These are phyloP conservation scores for Chelonoidis abingdonii DNA, from an alignment of 2,113 vertebrate species.

Conservation along the genomic window DNA sequence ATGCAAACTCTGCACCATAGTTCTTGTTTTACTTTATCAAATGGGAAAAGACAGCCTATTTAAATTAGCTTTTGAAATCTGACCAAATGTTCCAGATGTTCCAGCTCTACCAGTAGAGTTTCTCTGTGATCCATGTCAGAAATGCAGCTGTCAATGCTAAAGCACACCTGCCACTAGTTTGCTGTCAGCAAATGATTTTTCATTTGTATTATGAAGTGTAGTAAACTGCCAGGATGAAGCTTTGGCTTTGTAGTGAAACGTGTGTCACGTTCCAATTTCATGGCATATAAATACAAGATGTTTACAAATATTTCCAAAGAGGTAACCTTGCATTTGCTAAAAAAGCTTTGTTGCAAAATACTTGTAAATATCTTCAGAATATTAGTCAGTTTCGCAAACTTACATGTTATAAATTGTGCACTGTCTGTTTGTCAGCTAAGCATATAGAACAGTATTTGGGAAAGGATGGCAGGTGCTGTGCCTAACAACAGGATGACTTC, in stretches of 20 bases:
- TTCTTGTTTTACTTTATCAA: constrained; percentile 42
- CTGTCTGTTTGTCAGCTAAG: rapidly evolving
- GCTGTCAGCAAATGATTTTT: constrained; percentile 73
- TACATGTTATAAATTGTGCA: rapidly evolving
- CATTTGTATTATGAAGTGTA: constrained; percentile 64
- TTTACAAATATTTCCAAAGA: background rate
- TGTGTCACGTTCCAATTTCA: constrained; percentile 4
- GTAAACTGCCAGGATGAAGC: constrained; percentile 51
- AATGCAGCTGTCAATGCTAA: constrained; percentile 77
- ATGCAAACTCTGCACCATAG: background rate
- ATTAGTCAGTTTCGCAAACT: background rate
- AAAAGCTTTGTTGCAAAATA: background rate
- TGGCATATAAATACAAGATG: background rate
- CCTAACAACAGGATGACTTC: background rate
- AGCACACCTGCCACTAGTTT: constrained; percentile 74
- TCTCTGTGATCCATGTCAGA: constrained; percentile 78
- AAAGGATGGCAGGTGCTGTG: background rate
- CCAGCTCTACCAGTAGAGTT: constrained; percentile 49
- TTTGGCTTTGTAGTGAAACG: constrained; percentile 34
- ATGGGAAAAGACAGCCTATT: constrained; percentile 4
- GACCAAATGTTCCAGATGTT: constrained; percentile 81
- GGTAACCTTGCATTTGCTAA: background rate
- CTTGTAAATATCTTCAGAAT: background rate
- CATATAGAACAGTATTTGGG: background rate
- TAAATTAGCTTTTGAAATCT: constrained; percentile 73